Percentiles rank a stretch among this genome's conserved stretches.
These are phyloP conservation scores for Hyperoplus lanceolatus DNA, from an alignment of 2,797 vertebrate genomes.

Conservation along the genomic window DNA sequence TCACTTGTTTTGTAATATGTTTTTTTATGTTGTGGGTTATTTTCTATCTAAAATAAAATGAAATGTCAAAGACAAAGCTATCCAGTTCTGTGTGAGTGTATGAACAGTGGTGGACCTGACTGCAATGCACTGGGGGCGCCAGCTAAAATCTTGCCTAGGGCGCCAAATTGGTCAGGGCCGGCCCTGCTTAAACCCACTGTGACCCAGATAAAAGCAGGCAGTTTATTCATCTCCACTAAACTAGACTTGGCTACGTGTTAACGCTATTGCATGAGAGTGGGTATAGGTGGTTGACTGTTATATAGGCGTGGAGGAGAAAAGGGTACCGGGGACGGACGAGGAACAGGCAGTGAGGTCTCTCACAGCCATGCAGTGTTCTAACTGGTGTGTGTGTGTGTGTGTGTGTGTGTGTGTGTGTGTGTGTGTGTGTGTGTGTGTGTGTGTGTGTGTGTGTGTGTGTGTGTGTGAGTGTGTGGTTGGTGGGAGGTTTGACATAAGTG, in stretches of 20 bases:
- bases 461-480: slow-evolving; percentile 56
- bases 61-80: too few species aligned
- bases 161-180: too few species aligned
- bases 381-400: slow-evolving; percentile 55
- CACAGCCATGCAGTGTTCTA: slow-evolving; percentile 57
- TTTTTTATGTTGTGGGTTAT: too few species aligned
- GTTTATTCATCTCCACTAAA: slow-evolving; percentile 47
- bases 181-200: slow-evolving; percentile 27
- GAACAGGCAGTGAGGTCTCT: slow-evolving; percentile 49
- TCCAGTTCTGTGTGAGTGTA: too few species aligned
- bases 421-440: slow-evolving; percentile 21
- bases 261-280: slow-evolving; percentile 23
- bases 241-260: slow-evolving; percentile 8
- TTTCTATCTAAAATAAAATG: too few species aligned
- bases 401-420: slow-evolving; percentile 32
- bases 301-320: slow-evolving; percentile 40
- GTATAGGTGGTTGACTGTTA: slow-evolving; percentile 31
- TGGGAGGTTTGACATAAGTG: slow-evolving; percentile 89
- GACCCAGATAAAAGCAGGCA: slow-evolving; percentile 59
- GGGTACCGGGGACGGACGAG: slow-evolving; percentile 56
- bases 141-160: too few species aligned
- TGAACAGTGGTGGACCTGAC: too few species aligned
- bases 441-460: too few species aligned
- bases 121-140: too few species aligned
- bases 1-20: too few species aligned